These are phyloP conservation scores for Odontomachus brunneus DNA, from an alignment of 1,140 invertebrate genomes.

Conservation along the genomic window DNA sequence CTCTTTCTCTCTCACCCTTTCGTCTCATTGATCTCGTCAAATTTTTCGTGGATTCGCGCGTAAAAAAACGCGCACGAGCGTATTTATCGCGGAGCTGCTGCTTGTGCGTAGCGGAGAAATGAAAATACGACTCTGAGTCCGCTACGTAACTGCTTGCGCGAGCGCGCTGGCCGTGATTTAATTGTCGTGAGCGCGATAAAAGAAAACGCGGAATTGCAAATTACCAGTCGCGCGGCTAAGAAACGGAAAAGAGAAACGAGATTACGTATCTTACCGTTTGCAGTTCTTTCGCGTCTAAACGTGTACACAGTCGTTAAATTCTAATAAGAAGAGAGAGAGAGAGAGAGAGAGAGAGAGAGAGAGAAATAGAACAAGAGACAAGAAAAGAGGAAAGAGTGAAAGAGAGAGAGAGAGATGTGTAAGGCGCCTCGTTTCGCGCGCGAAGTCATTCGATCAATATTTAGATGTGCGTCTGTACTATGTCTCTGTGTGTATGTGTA, in stretches of 20 bases:
- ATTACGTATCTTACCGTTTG: conserved; percentile 21
- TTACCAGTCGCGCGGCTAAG: background rate
- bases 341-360: no score
- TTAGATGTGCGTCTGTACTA: conserved; percentile 20
- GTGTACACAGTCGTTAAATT: conserved; percentile 47
- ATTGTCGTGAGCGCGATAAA: background rate
- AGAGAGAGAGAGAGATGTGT: background rate
- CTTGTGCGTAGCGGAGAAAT: conserved; percentile 23
- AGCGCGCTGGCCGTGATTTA: conserved; percentile 15
- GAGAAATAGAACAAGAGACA: no score
- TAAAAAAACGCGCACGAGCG: background rate
- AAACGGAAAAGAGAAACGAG: background rate
- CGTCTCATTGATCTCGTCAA: background rate
- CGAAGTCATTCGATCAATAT: conserved; percentile 60
- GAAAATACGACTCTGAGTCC: conserved; percentile 26
- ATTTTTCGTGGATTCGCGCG: background rate
- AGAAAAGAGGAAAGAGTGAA: no score
- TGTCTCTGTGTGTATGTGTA: no score
- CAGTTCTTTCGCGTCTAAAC: conserved; percentile 8
- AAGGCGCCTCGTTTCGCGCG: background rate
- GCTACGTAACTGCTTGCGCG: conserved; percentile 3
- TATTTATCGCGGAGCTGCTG: background rate
- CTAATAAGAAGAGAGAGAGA: no score
- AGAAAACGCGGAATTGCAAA: conserved; percentile 17
- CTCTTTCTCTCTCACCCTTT: background rate